These are phyloP conservation scores for Isaurus tuberculatus DNA, from an alignment of 92 coral and sea anemone species.

Conservation along the genomic window DNA sequence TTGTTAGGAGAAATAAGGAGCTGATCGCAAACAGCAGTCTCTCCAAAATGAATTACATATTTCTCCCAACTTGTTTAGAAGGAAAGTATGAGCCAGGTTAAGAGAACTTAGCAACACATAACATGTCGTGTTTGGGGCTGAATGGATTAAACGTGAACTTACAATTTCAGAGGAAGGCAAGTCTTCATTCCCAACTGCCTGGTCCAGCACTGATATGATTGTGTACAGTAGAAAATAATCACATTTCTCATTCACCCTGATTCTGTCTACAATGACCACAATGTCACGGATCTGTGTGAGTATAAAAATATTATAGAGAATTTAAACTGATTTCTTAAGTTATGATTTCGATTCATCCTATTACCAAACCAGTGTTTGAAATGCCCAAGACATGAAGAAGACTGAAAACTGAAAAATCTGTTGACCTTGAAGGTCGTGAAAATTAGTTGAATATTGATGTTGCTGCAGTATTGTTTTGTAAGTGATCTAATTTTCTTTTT, in stretches of 20 bases:
- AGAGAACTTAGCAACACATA: too few relatives aligned
- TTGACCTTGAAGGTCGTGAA: too few relatives aligned
- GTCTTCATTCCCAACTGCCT: conserved; percentile 87
- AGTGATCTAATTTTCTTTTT: too few relatives aligned
- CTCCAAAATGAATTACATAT: too few relatives aligned
- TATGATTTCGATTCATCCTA: background rate
- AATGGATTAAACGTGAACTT: background rate
- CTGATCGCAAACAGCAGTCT: too few relatives aligned
- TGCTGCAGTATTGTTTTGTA: too few relatives aligned
- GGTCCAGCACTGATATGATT: conserved; percentile 73
- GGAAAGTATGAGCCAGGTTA: too few relatives aligned
- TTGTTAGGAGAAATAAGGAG: too few relatives aligned
- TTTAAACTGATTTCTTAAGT: background rate
- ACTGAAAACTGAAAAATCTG: too few relatives aligned
- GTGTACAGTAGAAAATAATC: conserved; percentile 84
- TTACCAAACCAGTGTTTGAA: background rate
- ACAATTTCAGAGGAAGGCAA: conserved; percentile 83
- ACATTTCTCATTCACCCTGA: conserved; percentile 65
- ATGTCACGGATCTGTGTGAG: conserved; percentile 55
- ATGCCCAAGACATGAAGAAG: background rate
- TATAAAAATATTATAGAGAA: background rate
- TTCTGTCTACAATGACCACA: conserved; percentile 57
- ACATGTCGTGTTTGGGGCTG: background rate
- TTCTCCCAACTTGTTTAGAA: too few relatives aligned
- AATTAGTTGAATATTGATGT: too few relatives aligned